Evolutionary conservation across 1,140 invertebrate genomes (phyloP), one percentile per base, ranked within the genome.

Genomic region (Drosophila orena): DNA sequence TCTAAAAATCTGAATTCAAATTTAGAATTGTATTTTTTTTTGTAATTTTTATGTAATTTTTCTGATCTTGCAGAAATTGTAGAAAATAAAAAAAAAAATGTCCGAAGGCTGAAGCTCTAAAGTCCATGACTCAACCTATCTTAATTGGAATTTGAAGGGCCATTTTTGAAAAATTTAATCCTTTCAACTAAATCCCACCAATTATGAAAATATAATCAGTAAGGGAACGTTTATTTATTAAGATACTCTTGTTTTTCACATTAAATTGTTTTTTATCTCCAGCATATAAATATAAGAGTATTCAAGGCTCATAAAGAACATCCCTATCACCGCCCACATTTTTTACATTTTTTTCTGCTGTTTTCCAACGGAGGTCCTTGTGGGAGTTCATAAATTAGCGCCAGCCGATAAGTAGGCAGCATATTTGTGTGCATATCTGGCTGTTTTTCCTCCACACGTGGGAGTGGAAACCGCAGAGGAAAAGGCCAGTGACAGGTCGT

Each of bases 371-470:
- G 2, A 40, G n/a, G 53, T 38, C 27, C 27, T 24, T 35, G n/a
- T 5, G 43, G 65, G 59, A 43, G 37, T 49, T 59, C 66, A 74
- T 78, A 64, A 81, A 64, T 78, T 64, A 75, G 70, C 43, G 40
- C 20, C 43, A 44, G 44, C 44, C 38, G 47, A 84, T 83, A 75
- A 75, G 70, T 52, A 56, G 59, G 42, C 57, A 81, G 52, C 59
- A 52, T 22, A 68, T 57, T 46, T 40, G 55, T 65, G 38, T 44
- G 38, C 30, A 62, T 54, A 53, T 24, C 38, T 40, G 27, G 20
- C 15, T 44, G 24, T 15, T 24, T 42, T 57, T 57, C 3, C 4
- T 14, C 15, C 15, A 38, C 30, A 11, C 15, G 11, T 24, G 56
- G 43, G 43, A 27, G 24, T 43, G 35, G n/a, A 42, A 58, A 35